phyloP scores from a whole-genome alignment of 1,140 invertebrate species.

The Sminthurinus signatus region DNA sequence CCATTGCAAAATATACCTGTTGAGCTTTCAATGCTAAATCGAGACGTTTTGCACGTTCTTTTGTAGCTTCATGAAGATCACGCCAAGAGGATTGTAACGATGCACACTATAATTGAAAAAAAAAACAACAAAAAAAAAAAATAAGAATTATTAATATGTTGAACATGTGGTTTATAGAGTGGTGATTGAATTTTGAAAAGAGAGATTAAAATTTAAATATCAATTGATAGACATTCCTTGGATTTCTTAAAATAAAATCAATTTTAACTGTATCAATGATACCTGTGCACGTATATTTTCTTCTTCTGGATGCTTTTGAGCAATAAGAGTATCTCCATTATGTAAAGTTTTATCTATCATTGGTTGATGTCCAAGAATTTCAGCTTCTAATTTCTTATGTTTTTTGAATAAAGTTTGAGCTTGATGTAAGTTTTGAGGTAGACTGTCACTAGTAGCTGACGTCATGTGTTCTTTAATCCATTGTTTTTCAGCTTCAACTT shows the following conservation, averaged over 20 bases:
- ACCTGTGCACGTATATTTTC: too few species aligned
- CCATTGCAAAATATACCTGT: constrained; percentile 82
- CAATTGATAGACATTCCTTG: constrained; percentile 4
- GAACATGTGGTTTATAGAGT: too few species aligned
- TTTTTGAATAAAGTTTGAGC: constrained; percentile 88
- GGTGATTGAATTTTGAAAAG: too few species aligned
- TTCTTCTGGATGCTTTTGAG: constrained; percentile 66
- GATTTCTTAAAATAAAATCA: neutral
- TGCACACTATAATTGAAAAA: constrained; percentile 58
- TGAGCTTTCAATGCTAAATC: constrained; percentile 81
- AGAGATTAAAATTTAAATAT: too few species aligned
- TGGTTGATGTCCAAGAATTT: constrained; percentile 72
- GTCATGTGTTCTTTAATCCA: constrained; percentile 90
- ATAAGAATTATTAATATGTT: constrained; percentile 1
- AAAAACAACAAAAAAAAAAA: constrained; percentile 9
- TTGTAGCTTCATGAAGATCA: constrained; percentile 60
- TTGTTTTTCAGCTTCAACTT: constrained; percentile 85
- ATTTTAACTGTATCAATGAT: neutral
- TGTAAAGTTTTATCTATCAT: constrained; percentile 74
- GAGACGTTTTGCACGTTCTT: constrained; percentile 65
- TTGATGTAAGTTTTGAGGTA: constrained; percentile 79
- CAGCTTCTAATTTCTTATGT: constrained; percentile 82
- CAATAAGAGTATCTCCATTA: constrained; percentile 61
- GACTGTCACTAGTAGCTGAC: constrained; percentile 64
- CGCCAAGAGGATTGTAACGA: constrained; percentile 61